A percentile compares a stretch with the other conserved stretches of the same genome.
Conservation (phyloP, 2,113 vertebrate species). For the Trematomus loennbergii region DNA sequence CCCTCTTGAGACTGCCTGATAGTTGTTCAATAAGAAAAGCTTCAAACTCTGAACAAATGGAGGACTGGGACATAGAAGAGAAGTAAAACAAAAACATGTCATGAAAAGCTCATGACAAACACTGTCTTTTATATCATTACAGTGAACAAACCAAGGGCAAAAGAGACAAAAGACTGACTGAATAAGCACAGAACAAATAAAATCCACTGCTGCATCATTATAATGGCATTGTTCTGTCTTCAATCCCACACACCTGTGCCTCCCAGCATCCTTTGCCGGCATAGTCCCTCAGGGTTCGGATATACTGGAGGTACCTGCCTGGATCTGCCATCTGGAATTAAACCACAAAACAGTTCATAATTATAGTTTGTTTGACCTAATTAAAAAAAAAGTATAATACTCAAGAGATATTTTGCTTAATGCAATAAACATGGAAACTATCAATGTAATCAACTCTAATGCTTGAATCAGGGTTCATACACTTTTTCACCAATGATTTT, state of each 20-base stretch:
- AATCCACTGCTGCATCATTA: not conserved
- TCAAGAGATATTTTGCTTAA: too few species aligned
- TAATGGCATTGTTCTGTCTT: not conserved
- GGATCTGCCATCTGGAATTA: slow-evolving; percentile 89
- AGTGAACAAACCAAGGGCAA: not conserved
- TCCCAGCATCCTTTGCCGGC: slow-evolving; percentile 97
- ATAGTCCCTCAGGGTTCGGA: slow-evolving; percentile 93
- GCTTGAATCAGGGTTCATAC: too few species aligned
- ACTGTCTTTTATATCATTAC: not conserved
- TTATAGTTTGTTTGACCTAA: too few species aligned
- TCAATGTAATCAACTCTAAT: not conserved
- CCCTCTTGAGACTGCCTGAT: slow-evolving; percentile 13
- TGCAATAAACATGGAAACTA: too few species aligned
- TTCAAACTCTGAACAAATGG: slow-evolving; percentile 13
- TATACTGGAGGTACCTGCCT: slow-evolving; percentile 92
- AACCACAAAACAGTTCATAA: not conserved
- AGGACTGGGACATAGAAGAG: slow-evolving; percentile 16
- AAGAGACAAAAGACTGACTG: slow-evolving; percentile 1
- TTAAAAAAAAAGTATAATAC: too few species aligned
- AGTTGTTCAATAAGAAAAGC: slow-evolving; percentile 7
- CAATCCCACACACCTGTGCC: slow-evolving; percentile 86
- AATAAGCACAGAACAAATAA: not conserved
- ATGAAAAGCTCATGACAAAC: slow-evolving; percentile 27
- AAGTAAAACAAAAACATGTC: slow-evolving; percentile 14
- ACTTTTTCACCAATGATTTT: too few species aligned